Percentiles rank a stretch among this genome's conserved stretches.
phyloP scores from a whole-genome alignment of 2,797 vertebrate species.

The Alectoris magna region DNA sequence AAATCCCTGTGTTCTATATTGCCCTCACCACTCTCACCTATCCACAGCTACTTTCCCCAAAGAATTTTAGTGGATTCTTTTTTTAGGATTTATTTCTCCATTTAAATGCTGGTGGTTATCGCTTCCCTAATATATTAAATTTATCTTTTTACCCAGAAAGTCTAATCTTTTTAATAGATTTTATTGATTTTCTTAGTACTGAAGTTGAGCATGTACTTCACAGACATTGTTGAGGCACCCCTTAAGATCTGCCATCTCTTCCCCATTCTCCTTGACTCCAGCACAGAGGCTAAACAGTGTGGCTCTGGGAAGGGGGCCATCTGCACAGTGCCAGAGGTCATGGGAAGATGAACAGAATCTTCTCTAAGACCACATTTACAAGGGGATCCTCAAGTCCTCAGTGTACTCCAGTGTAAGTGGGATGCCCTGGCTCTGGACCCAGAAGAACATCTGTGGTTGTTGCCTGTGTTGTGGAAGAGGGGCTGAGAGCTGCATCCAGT shows the following conservation, averaged over 20 bases:
- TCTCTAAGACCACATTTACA: not conserved
- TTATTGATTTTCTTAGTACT: not conserved
- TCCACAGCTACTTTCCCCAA: not conserved
- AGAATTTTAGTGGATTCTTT: not conserved
- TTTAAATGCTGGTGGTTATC: not conserved
- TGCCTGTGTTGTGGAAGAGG: not conserved
- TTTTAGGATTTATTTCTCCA: slow-evolving; percentile 21
- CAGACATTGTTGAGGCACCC: not conserved
- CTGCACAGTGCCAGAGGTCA: not conserved
- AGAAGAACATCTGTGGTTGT: not conserved
- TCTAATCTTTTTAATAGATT: slow-evolving; percentile 20
- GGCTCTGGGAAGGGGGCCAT: not conserved
- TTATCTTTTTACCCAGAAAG: slow-evolving; percentile 16
- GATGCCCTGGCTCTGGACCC: not conserved
- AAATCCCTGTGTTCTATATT: not conserved
- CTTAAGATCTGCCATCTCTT: not conserved
- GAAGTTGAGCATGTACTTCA: not conserved
- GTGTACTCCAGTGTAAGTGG: not conserved
- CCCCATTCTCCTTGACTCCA: not conserved
- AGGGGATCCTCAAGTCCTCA: not conserved
- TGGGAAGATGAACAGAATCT: not conserved
- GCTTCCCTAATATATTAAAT: not conserved
- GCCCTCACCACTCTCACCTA: not conserved
- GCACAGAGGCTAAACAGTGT: not conserved
- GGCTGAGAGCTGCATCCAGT: rapidly evolving